Percentiles rank a stretch among this genome's conserved stretches.
Conservation (phyloP, 1,140 invertebrate species). For the Laupala kohalensis region DNA sequence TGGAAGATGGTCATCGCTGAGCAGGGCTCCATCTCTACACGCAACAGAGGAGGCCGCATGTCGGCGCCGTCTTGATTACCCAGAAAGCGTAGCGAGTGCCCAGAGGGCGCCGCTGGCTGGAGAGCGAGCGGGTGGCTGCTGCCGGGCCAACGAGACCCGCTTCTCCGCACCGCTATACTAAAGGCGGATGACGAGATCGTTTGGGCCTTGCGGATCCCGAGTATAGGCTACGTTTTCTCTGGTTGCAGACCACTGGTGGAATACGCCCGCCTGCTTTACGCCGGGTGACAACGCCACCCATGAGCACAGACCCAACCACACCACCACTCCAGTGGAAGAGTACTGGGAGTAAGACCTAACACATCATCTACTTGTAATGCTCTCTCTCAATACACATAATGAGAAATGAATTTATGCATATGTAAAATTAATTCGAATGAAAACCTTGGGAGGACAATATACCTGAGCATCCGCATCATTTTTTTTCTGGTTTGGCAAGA, state of each 20-base stretch:
- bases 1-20: too few species aligned
- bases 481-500: background rate
- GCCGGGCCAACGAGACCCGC: too few species aligned
- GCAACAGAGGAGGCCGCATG: background rate
- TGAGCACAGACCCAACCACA: constrained; percentile 18
- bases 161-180: too few species aligned
- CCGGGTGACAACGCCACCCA: constrained; percentile 18
- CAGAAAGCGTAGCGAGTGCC: too few species aligned
- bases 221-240: constrained; percentile 5
- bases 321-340: constrained; percentile 43
- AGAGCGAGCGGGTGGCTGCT: background rate
- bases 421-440: background rate
- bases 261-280: constrained; percentile 34
- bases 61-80: too few species aligned
- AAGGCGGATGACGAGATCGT: background rate
- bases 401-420: background rate
- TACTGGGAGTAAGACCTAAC: constrained; percentile 42
- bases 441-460: background rate
- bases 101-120: background rate
- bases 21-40: too few species aligned
- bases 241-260: constrained; percentile 41
- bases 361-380: background rate
- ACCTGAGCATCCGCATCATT: background rate
- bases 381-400: background rate
- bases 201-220: background rate